A percentile compares a stretch with the other conserved stretches of the same genome.
phyloP scores from a whole-genome alignment of 2,113 vertebrate species.

The Dicerorhinus sumatrensis region DNA sequence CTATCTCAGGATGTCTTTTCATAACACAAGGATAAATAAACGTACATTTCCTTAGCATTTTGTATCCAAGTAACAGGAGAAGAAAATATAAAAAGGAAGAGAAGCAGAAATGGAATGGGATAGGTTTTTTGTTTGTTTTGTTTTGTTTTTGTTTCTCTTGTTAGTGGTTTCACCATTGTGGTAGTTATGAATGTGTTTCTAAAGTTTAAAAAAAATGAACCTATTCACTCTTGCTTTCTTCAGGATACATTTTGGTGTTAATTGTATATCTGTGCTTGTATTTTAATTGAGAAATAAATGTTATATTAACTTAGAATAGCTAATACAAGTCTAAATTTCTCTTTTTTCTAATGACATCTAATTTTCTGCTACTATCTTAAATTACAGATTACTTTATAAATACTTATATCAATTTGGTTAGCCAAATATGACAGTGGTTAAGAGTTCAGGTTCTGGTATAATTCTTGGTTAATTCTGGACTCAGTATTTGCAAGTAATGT shows the following conservation, averaged over 20 bases:
- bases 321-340: neutral
- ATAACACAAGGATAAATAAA: neutral
- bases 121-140: neutral
- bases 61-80: neutral
- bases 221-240: neutral
- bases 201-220: neutral
- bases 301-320: neutral
- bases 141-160: neutral
- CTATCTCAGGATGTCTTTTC: neutral
- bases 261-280: neutral
- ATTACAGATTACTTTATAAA: neutral
- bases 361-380: neutral
- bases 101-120: neutral
- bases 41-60: neutral
- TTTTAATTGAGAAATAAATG: conserved; percentile 38
- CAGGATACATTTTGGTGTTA: neutral
- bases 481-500: neutral
- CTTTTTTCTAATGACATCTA: neutral
- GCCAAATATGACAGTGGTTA: neutral
- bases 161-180: neutral
- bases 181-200: neutral
- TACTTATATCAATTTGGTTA: neutral
- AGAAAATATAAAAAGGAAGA: conserved; percentile 28
- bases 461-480: neutral
- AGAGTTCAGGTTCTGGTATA: neutral